A percentile compares a stretch with the other conserved stretches of the same genome.
Conservation (phyloP, 1,140 invertebrate species). For the Ylistrum balloti region DNA sequence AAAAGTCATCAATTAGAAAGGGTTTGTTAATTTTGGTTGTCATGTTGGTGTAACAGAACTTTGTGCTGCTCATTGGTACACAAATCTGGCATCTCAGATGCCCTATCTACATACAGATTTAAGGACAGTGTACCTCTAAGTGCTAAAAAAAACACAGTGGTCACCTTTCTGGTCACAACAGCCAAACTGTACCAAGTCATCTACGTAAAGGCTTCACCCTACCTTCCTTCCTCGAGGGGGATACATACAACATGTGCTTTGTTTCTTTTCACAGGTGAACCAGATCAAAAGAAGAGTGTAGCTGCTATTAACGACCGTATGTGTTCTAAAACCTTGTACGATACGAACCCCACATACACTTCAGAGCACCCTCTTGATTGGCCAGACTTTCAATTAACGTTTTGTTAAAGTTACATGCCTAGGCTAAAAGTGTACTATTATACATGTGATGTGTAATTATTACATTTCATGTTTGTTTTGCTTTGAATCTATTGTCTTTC, state of each 20-base stretch:
- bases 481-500: constrained; percentile 34
- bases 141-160: constrained; percentile 36
- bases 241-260: constrained; percentile 60
- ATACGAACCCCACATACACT: constrained; percentile 53
- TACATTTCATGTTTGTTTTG: constrained; percentile 40
- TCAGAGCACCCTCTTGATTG: constrained; percentile 37
- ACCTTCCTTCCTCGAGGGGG: constrained; percentile 42
- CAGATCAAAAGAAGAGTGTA: constrained; percentile 83
- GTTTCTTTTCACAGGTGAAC: constrained; percentile 81
- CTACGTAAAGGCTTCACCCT: constrained; percentile 40
- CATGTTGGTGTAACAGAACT: background rate
- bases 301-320: constrained; percentile 81
- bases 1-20: background rate
- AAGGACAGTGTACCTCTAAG: constrained; percentile 62
- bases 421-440: constrained; percentile 29
- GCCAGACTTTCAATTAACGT: constrained; percentile 38
- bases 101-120: background rate
- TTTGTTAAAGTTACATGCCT: constrained; percentile 25
- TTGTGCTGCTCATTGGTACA: constrained; percentile 5
- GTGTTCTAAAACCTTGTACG: constrained; percentile 61
- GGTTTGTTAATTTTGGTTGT: background rate
- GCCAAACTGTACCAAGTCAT: constrained; percentile 21
- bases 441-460: constrained; percentile 40
- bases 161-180: constrained; percentile 24
- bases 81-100: constrained; percentile 25